These are phyloP conservation scores for Fistularia commersonii DNA, from an alignment of 2,797 vertebrate genomes.

Conservation along the genomic window DNA sequence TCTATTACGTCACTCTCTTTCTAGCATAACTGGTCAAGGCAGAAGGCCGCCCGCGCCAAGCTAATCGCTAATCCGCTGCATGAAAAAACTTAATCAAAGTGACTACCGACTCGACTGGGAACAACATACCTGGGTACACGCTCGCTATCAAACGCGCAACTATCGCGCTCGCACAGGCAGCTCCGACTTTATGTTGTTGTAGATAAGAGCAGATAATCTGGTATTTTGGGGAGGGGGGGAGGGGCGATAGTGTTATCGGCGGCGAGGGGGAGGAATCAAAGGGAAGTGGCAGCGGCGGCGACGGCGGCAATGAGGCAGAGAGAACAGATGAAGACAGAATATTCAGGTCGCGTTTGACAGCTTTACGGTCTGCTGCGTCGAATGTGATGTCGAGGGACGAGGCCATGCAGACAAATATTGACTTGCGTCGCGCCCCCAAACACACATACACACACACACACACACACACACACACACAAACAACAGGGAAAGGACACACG, in stretches of 20 bases:
- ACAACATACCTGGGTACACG: too few species aligned
- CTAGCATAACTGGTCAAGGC: too few species aligned
- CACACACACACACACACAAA: conserved; percentile 12
- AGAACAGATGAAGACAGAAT: conserved; percentile 70
- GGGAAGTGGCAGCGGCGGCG: conserved; percentile 44
- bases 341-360: conserved; percentile 78
- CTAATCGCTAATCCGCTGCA: too few species aligned
- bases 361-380: conserved; percentile 73
- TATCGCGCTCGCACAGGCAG: too few species aligned
- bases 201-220: too few species aligned
- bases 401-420: conserved; percentile 79
- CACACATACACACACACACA: conserved; percentile 3
- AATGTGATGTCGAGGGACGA: conserved; percentile 72
- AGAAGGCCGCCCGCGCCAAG: too few species aligned
- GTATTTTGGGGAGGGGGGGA: not conserved
- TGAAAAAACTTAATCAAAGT: too few species aligned
- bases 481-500: too few species aligned
- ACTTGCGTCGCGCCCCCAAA: conserved; percentile 48
- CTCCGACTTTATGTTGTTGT: too few species aligned
- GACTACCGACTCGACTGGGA: too few species aligned
- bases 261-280: conserved; percentile 66
- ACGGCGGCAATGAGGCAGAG: conserved; percentile 41
- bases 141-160: too few species aligned
- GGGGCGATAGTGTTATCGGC: conserved; percentile 63
- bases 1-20: too few species aligned